Base-by-base conservation (phyloP, 2,797 vertebrate species). In the Darevskia nairensis region DNA sequence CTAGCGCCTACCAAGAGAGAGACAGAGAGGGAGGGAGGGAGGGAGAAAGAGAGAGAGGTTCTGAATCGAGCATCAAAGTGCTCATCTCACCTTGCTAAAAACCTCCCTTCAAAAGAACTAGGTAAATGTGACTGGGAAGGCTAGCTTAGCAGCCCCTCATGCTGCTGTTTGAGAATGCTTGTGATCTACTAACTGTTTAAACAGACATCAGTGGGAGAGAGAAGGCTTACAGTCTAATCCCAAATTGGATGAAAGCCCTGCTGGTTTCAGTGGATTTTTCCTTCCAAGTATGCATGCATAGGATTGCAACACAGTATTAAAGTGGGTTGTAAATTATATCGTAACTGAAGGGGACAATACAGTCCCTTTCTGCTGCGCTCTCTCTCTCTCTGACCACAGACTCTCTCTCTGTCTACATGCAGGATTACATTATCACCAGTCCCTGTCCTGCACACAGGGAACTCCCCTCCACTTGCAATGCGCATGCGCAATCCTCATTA, bases 81-180 rank as follows among this genome's bases (percentile, higher is more conserved):
- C 61, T 89, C 46, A 15, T 71, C 41, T 76, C 41, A 76, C 71
- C 69, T 71, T 64, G 7, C 71, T 55, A 66, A 72, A 85, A 89
- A 69, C 19, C 25, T 84, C 46, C 66, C 61, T 81, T 85, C 25
- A 79, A 64, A 83, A 86, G 75, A 79, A 69, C 29, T 27, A n/a
- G 55, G n/a, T 50, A 79, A 86, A 79, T 61, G 46, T 50, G 46
- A 13, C 32, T 79, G 64, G 5, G 19, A n/a, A 83, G n/a, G 41
- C 1, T 80, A 83, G 29, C 25, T 78, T 83, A 81, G 9, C 17
- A 78, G 27, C 46, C 35, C 27, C 39, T 59, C 27, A 8, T 27
- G 46, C 44, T 77, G 29, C 23, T 72, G n/a, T 10, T 80, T 46
- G 21, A 88, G 74, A 69, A 84, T n/a, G 27, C 13, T 61, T 72